Evolutionary conservation across 2,888 invertebrate genomes (phyloP).

Genomic region (Notodonta dromedarius): DNA sequence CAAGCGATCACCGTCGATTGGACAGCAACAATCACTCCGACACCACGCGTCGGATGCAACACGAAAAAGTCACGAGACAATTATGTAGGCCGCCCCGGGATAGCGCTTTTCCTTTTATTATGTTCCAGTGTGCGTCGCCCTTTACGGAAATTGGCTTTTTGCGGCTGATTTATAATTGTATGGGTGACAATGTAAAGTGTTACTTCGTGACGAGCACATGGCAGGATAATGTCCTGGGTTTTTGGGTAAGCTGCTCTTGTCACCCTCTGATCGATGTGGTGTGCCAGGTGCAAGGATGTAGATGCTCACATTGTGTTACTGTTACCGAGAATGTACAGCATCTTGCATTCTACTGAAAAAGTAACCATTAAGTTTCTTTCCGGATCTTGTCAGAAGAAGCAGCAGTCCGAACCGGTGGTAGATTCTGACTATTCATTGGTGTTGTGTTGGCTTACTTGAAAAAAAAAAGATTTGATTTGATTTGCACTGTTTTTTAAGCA

Average conservation of each 20-base stretch:
- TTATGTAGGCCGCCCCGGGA: conserved; percentile 52
- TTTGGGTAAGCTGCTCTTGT: background rate
- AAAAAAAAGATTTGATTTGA: too few relatives aligned
- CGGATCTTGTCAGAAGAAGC: too few relatives aligned
- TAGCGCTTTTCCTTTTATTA: conserved; percentile 48
- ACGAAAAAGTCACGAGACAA: conserved; percentile 54
- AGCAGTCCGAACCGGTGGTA: too few relatives aligned
- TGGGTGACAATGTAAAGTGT: conserved; percentile 43
- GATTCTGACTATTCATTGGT: too few relatives aligned
- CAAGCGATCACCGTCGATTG: conserved; percentile 39
- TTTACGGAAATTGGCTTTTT: conserved; percentile 47
- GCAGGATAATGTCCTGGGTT: background rate
- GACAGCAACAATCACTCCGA: conserved; percentile 52
- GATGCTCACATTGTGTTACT: too few relatives aligned
- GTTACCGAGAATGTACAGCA: too few relatives aligned
- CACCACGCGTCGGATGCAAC: conserved; percentile 49
- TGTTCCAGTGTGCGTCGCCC: conserved; percentile 29
- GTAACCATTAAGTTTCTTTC: too few relatives aligned
- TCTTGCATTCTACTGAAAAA: too few relatives aligned
- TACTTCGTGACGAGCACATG: background rate
- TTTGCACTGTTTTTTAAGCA: too few relatives aligned
- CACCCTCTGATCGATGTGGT: background rate
- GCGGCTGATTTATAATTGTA: conserved; percentile 43
- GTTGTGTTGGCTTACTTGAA: too few relatives aligned
- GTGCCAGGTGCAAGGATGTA: too few relatives aligned